Conservation (phyloP, 2,797 vertebrate species). For the Centroberyx gerrardi region DNA sequence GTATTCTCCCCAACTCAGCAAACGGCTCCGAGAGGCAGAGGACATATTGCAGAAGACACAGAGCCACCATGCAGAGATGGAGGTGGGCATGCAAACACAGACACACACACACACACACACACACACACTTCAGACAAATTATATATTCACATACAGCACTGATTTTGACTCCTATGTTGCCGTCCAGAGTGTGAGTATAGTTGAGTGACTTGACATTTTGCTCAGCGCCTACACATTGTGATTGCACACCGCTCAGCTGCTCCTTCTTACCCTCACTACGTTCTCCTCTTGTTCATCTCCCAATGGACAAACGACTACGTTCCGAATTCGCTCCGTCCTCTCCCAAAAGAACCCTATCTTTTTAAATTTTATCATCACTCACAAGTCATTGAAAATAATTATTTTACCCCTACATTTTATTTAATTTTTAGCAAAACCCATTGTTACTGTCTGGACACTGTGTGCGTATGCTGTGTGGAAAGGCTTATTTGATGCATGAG, state of each 20-base stretch:
- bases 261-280: not conserved
- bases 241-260: constrained; percentile 10
- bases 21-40: constrained; percentile 92
- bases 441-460: too few species aligned
- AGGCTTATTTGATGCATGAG: too few species aligned
- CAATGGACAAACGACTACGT: not conserved
- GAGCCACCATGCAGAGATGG: constrained; percentile 89
- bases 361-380: too few species aligned
- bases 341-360: too few species aligned
- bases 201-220: constrained; percentile 1
- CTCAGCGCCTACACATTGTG: constrained; percentile 6
- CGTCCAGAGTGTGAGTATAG: not conserved
- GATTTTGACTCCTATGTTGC: not conserved
- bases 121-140: too few species aligned
- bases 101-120: not conserved
- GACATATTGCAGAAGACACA: constrained; percentile 93
- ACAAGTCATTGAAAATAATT: too few species aligned
- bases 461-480: too few species aligned
- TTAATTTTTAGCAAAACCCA: too few species aligned
- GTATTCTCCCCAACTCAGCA: constrained; percentile 92
- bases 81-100: constrained; percentile 83
- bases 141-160: too few species aligned
- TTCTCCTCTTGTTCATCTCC: not conserved
- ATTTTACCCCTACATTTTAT: too few species aligned
- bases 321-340: too few species aligned